Percentiles rank a stretch among this genome's conserved stretches.
These are phyloP conservation scores for Decapterus maruadsi DNA, from an alignment of 2,797 vertebrate genomes.

Conservation along the genomic window DNA sequence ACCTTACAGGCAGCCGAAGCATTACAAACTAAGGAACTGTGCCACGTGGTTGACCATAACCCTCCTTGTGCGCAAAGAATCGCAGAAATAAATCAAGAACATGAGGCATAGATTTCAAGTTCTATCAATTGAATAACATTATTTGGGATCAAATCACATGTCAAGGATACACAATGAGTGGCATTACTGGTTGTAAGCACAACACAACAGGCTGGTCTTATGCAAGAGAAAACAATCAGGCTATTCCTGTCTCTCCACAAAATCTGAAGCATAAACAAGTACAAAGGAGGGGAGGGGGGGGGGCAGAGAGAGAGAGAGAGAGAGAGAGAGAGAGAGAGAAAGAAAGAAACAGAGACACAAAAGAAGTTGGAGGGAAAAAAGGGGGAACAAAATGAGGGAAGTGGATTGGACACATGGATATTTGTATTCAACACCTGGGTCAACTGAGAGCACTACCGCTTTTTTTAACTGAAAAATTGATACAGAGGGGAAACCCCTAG, in stretches of 20 bases:
- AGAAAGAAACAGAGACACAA: constrained; percentile 6
- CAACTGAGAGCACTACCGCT: constrained; percentile 15
- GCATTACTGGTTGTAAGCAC: constrained; percentile 23
- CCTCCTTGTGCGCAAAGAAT: neutral
- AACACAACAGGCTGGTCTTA: constrained; percentile 25
- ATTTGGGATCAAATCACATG: constrained; percentile 4
- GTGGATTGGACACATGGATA: constrained; percentile 5
- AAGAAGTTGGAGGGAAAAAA: constrained; percentile 25
- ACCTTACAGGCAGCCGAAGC: neutral
- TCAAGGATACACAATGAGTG: constrained; percentile 8
- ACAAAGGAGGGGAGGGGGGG: neutral
- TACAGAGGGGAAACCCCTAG: neutral
- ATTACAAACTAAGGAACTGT: neutral
- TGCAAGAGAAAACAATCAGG: constrained; percentile 57
- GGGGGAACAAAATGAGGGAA: constrained; percentile 44
- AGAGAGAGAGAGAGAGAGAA: no score
- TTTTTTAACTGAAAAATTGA: constrained; percentile 56
- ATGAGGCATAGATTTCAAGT: neutral
- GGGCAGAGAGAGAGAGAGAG: no score
- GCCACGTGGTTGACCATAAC: neutral
- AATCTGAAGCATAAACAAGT: constrained; percentile 49
- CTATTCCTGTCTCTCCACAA: constrained; percentile 56
- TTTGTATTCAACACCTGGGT: constrained; percentile 45
- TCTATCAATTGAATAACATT: constrained; percentile 9
- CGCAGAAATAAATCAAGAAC: neutral